Percentiles rank a stretch among this genome's conserved stretches.
Conservation (phyloP, 2,888 invertebrate species). For the Catonia carolina region DNA sequence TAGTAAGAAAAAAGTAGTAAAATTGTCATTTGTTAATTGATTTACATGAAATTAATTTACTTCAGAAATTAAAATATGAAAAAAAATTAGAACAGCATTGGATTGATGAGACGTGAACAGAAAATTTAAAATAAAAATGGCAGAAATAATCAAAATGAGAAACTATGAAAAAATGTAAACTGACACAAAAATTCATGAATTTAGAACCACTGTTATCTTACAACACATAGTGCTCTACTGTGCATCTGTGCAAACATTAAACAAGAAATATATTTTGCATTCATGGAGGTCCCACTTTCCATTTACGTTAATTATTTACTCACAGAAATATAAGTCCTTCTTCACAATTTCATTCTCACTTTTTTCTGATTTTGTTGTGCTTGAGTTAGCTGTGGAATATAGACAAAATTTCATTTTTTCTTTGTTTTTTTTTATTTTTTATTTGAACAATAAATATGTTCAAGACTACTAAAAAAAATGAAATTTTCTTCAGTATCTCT, state of each 20-base stretch:
- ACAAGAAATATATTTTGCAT: background rate
- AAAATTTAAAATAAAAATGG: too few species aligned
- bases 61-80: too few species aligned
- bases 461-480: background rate
- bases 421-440: too few species aligned
- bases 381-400: slow-evolving; percentile 48
- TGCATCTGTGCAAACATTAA: slow-evolving; percentile 4
- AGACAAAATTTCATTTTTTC: background rate
- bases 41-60: too few species aligned
- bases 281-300: slow-evolving; percentile 1
- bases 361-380: slow-evolving; percentile 47
- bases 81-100: too few species aligned
- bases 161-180: too few species aligned
- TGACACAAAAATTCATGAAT: too few species aligned
- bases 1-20: too few species aligned
- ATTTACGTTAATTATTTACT: slow-evolving; percentile 39
- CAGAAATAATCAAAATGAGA: too few species aligned
- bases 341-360: slow-evolving; percentile 41
- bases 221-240: slow-evolving; percentile 1
- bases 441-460: background rate
- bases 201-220: too few species aligned
- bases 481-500: background rate
- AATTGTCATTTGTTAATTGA: too few species aligned
- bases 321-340: slow-evolving; percentile 53
- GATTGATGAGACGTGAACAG: too few species aligned